Base-by-base conservation (phyloP, 64 coral and sea anemone species). In the Montipora capricornis region DNA sequence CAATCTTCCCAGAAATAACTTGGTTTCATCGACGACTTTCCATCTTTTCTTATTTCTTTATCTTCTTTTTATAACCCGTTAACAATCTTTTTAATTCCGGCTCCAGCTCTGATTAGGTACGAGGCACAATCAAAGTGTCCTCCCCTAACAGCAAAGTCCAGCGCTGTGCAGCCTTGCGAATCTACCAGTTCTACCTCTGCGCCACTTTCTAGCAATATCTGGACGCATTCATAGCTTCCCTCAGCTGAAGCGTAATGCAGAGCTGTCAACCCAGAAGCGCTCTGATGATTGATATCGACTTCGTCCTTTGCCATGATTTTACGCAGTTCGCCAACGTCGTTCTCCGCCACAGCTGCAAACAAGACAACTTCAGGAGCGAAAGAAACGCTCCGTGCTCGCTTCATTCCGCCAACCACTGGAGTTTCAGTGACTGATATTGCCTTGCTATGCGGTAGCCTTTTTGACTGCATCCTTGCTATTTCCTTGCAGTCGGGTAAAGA, bases 51-150 rank as follows among this genome's bases (percentile, higher is more conserved):
- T 16, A 2, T 17, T 48, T 48, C 47, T 19, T 10, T 75, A 6
- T n/a, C 4, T 78, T 19, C 15, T 45, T 26, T 81, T 77, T 20
- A 77, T 83, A 98, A 83, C 4, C 96, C 96, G 78, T 98, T 87
- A 16, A 98, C 83, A 83, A 98, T 98, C 13, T 77, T 94, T 26
- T 94, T 89, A 79, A 98, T 98, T 89, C 94, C 92, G 10, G 98
- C 98, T 20, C 98, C 98, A 16, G 95, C 90, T 52, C 91, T 88
- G 68, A 99, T 99, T 9, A 99, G 81, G 64, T 77, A 79, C 20
- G 92, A 92, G 2, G 98, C 98, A 45, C 98, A 99, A 49, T 99
- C 98, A 14, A 96, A 99, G 66, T 99, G 89, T 3, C 95, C 98
- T 11, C 90, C 98, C 10, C 95, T 92, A 19, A 96, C 98, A 5